Evolutionary conservation across 1,140 invertebrate genomes (phyloP).

Genomic region (Homalodisca vitripennis): DNA sequence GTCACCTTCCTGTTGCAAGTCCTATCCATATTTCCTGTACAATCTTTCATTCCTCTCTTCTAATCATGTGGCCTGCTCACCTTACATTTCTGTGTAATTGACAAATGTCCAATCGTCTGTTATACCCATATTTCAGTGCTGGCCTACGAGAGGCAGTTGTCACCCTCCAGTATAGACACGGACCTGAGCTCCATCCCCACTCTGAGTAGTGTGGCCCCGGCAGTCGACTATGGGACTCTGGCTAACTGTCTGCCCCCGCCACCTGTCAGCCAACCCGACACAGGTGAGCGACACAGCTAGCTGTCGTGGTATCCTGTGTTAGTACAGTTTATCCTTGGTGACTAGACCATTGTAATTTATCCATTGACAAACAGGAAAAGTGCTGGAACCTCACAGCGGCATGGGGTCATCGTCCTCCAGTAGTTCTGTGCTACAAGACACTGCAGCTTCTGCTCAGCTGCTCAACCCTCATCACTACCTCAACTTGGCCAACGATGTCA

Average conservation of each 20-base stretch:
- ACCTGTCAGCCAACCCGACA: neutral
- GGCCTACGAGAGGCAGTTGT: constrained; percentile 38
- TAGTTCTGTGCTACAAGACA: constrained; percentile 52
- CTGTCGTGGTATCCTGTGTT: too few species aligned
- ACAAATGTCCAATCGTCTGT: too few species aligned
- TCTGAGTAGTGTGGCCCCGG: constrained; percentile 19
- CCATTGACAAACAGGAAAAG: constrained; percentile 10
- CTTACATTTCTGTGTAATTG: too few species aligned
- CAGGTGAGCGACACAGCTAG: too few species aligned
- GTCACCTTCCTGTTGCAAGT: too few species aligned
- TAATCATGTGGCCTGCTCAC: too few species aligned
- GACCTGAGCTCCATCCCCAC: constrained; percentile 35
- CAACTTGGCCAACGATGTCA: constrained; percentile 43
- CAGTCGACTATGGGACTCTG: neutral
- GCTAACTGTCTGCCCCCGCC: neutral
- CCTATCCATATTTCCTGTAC: too few species aligned
- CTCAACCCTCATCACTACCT: constrained; percentile 51
- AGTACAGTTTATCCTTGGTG: too few species aligned
- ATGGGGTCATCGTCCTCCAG: constrained; percentile 49
- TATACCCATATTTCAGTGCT: constrained; percentile 32
- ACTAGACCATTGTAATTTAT: too few species aligned
- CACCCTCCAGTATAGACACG: constrained; percentile 39
- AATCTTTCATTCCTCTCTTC: too few species aligned
- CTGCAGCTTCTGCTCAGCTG: constrained; percentile 47
- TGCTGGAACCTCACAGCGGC: constrained; percentile 30